Percentiles rank a stretch among this genome's conserved stretches.
These are phyloP conservation scores for Ataeniobius toweri DNA, from an alignment of 2,797 vertebrate genomes.

Conservation along the genomic window DNA sequence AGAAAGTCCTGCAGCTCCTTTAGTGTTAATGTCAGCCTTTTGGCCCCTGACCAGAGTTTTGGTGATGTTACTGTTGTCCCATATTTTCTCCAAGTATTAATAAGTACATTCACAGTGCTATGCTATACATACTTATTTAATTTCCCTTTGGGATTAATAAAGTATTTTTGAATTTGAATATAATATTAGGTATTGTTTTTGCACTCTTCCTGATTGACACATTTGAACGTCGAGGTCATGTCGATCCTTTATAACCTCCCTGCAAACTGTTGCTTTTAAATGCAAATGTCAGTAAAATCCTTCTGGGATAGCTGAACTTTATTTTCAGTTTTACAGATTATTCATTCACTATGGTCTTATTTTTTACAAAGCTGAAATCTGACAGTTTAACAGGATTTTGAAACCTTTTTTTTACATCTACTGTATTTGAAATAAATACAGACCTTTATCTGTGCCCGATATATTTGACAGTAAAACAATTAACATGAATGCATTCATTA, in stretches of 20 bases:
- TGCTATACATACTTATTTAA: neutral
- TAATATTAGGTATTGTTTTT: neutral
- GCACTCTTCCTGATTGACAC: neutral
- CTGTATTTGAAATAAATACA: neutral
- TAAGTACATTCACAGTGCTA: neutral
- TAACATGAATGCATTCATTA: neutral
- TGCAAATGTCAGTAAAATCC: neutral
- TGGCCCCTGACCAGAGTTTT: neutral
- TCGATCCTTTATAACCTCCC: neutral
- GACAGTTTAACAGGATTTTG: no score
- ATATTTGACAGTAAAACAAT: neutral
- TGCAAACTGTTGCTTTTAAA: neutral
- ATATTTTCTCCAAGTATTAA: neutral
- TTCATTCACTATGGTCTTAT: no score
- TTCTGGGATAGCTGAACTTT: neutral
- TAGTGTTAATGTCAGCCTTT: no score
- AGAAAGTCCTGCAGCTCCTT: neutral
- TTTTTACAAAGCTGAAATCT: neutral
- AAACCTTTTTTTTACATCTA: neutral
- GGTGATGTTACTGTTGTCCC: neutral
- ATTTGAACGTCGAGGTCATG: neutral
- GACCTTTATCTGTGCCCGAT: neutral
- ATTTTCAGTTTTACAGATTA: neutral
- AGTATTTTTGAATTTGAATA: no score
- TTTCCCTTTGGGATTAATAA: no score